phyloP scores from a whole-genome alignment of 2,888 invertebrate genomes.

The Zeuzera pyrina region DNA sequence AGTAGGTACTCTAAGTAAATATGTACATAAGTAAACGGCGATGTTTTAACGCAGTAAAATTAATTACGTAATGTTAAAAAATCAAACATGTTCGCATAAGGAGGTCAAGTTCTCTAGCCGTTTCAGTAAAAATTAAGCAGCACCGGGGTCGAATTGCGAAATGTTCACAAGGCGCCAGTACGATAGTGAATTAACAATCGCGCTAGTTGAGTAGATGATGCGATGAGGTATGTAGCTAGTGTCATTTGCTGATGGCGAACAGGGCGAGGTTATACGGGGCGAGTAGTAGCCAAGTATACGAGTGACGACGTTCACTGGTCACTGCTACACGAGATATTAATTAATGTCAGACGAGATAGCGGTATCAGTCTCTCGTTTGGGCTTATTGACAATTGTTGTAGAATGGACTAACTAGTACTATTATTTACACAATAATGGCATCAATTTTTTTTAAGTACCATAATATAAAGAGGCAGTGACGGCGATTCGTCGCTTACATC shows the following conservation, averaged over 20 bases:
- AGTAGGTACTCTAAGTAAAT: too few relatives aligned
- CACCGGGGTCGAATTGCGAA: constrained; percentile 26
- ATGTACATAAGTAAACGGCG: too few relatives aligned
- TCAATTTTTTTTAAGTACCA: too few relatives aligned
- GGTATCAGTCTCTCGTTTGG: too few relatives aligned
- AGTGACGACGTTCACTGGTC: constrained; percentile 33
- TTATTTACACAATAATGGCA: too few relatives aligned
- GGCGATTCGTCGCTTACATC: constrained; percentile 3
- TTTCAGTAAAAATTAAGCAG: constrained; percentile 15
- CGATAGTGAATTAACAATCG: constrained; percentile 39
- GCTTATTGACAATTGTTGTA: too few relatives aligned
- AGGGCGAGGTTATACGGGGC: constrained; percentile 50
- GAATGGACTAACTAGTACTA: too few relatives aligned
- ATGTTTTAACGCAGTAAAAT: too few relatives aligned
- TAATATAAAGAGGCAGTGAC: too few relatives aligned
- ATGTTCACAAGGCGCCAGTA: constrained; percentile 20
- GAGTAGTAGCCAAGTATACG: constrained; percentile 39
- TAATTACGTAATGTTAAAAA: constrained; percentile 4
- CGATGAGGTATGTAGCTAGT: constrained; percentile 38
- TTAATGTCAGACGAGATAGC: too few relatives aligned
- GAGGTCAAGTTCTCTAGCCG: constrained; percentile 56
- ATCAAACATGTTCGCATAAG: constrained; percentile 19
- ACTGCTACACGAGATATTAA: too few relatives aligned
- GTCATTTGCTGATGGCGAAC: constrained; percentile 30
- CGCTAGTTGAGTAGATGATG: constrained; percentile 38